A percentile compares a stretch with the other conserved stretches of the same genome.
Evolutionary conservation across 2,113 vertebrate genomes (phyloP).

Genomic region (Oncorhynchus gorbuscha): DNA sequence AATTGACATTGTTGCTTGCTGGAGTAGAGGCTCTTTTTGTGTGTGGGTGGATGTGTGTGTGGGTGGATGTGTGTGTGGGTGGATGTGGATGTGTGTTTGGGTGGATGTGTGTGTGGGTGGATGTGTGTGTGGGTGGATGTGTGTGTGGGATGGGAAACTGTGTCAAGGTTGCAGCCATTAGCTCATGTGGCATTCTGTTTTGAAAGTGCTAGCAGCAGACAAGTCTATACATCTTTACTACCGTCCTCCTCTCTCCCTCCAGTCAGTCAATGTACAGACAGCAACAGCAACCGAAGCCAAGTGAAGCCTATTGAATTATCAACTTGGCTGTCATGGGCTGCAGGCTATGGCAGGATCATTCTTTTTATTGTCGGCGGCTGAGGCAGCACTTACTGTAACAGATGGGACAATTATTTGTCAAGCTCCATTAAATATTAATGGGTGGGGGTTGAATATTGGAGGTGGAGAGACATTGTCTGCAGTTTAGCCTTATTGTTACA

Average conservation of each 20-base stretch:
- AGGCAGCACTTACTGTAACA: constrained; percentile 15
- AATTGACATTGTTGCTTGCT: no score
- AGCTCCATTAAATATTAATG: constrained; percentile 18
- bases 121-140: no score
- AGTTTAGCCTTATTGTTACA: no score
- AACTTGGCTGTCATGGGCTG: not conserved
- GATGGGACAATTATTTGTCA: constrained; percentile 13
- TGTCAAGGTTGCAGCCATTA: not conserved
- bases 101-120: no score
- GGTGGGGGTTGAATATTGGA: no score
- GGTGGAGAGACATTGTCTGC: no score
- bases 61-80: no score
- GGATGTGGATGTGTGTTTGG: no score
- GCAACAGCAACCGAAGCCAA: not conserved
- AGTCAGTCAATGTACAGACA: not conserved
- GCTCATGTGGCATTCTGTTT: no score
- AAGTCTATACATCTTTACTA: not conserved
- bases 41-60: not conserved
- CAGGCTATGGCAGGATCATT: not conserved
- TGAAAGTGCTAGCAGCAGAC: not conserved
- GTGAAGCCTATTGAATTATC: not conserved
- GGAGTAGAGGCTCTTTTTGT: not conserved
- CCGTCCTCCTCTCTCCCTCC: not conserved
- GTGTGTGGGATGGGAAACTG: no score
- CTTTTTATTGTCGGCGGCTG: constrained; percentile 8